Conservation (phyloP, 1,140 invertebrate genomes). For the Tetraneura akinire region DNA sequence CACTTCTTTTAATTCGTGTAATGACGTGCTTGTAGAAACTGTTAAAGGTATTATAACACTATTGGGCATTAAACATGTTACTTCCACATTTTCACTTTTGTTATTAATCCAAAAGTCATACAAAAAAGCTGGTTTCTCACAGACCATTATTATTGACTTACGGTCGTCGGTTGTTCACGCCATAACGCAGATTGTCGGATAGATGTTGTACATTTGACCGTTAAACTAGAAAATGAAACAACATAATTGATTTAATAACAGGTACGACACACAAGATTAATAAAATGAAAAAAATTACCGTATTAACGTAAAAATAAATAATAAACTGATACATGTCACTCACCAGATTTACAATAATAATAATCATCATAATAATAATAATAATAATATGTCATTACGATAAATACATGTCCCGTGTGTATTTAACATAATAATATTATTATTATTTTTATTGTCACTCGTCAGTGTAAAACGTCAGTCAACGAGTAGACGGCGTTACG, state of each 20-base stretch:
- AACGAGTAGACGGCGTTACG: neutral
- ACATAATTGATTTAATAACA: too few species aligned
- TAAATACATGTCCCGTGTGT: too few species aligned
- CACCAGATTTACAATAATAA: neutral
- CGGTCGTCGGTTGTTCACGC: neutral
- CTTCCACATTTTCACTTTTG: conserved; percentile 65
- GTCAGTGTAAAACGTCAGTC: neutral
- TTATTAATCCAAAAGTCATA: conserved; percentile 66
- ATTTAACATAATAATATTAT: neutral
- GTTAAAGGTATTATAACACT: conserved; percentile 74
- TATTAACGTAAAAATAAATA: neutral
- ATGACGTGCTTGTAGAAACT: conserved; percentile 70
- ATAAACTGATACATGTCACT: neutral
- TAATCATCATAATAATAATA: too few species aligned
- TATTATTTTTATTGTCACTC: neutral
- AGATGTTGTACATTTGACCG: neutral
- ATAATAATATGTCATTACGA: too few species aligned
- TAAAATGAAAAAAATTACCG: neutral
- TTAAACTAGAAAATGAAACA: neutral
- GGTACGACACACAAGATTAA: too few species aligned
- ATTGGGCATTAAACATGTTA: conserved; percentile 84
- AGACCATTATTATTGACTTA: conserved; percentile 62
- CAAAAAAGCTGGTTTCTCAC: conserved; percentile 64
- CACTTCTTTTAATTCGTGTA: conserved; percentile 85
- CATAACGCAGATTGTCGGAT: neutral